Evolutionary conservation across 2,113 vertebrate species (phyloP).

Genomic region (Solea solea): DNA sequence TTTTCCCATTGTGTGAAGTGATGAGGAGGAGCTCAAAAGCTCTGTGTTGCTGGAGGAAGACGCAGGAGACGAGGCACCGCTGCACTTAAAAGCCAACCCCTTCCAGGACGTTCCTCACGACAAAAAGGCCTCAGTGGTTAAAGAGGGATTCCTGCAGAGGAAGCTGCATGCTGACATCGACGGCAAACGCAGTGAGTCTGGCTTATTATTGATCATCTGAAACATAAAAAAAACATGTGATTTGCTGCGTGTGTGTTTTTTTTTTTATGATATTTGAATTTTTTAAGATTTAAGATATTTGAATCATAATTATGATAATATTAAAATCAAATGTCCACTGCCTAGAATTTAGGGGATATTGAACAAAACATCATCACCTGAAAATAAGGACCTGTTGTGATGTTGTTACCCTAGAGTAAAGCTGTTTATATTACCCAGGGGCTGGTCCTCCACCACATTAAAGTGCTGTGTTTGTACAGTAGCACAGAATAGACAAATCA

Average conservation of each 20-base stretch:
- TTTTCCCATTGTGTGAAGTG: constrained; percentile 67
- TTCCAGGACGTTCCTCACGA: constrained; percentile 85
- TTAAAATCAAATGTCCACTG: too few species aligned
- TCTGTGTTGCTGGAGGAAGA: constrained; percentile 65
- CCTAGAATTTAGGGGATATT: neutral
- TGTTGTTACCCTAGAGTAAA: too few species aligned
- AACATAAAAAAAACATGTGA: neutral
- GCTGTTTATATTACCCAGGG: too few species aligned
- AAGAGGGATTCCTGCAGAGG: constrained; percentile 86
- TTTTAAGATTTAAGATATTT: too few species aligned
- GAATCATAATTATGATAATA: too few species aligned
- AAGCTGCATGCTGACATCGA: constrained; percentile 89
- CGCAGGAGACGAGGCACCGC: constrained; percentile 10
- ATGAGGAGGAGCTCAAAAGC: constrained; percentile 80
- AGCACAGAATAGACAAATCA: too few species aligned
- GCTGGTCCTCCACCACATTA: too few species aligned
- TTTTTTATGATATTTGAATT: too few species aligned
- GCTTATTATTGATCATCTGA: neutral
- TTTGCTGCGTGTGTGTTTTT: neutral
- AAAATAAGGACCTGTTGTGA: too few species aligned
- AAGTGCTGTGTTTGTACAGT: too few species aligned
- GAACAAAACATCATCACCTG: neutral
- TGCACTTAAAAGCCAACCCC: constrained; percentile 83
- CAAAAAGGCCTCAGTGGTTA: constrained; percentile 80
- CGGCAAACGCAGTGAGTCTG: constrained; percentile 89